These are phyloP conservation scores for Dolomedes plantarius DNA, from an alignment of 2,888 invertebrate species.

Conservation along the genomic window DNA sequence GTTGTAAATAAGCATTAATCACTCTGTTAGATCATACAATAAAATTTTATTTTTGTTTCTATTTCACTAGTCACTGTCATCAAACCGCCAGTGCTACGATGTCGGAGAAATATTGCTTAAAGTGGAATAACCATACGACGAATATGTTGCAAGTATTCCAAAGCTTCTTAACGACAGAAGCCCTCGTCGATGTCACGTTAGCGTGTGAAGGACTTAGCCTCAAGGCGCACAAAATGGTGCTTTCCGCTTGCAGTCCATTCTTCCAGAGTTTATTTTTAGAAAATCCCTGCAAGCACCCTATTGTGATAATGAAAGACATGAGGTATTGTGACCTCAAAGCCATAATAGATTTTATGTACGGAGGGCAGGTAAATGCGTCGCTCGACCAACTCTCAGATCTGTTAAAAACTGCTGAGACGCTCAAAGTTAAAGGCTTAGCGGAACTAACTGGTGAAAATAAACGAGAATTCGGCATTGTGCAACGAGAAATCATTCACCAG, in stretches of 20 bases:
- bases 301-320: slow-evolving; percentile 94
- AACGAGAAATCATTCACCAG: slow-evolving; percentile 59
- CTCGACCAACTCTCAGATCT: slow-evolving; percentile 92
- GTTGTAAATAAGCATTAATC: slow-evolving; percentile 70
- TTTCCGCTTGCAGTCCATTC: slow-evolving; percentile 95
- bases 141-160: slow-evolving; percentile 93
- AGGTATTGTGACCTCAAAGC: slow-evolving; percentile 92
- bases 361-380: slow-evolving; percentile 94
- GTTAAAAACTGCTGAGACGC: slow-evolving; percentile 91
- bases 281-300: slow-evolving; percentile 95
- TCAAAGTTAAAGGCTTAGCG: slow-evolving; percentile 86
- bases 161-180: slow-evolving; percentile 90
- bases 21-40: slow-evolving; percentile 55
- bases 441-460: slow-evolving; percentile 89
- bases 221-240: slow-evolving; percentile 94
- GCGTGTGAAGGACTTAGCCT: slow-evolving; percentile 93
- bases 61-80: slow-evolving; percentile 67
- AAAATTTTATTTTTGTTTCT: slow-evolving; percentile 59
- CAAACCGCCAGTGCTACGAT: slow-evolving; percentile 61
- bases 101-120: slow-evolving; percentile 89
- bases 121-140: slow-evolving; percentile 95
- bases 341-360: slow-evolving; percentile 96
- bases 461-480: slow-evolving; percentile 61
- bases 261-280: slow-evolving; percentile 93
- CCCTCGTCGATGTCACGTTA: slow-evolving; percentile 93